A percentile compares a stretch with the other conserved stretches of the same genome.
Evolutionary conservation across 1,140 invertebrate species (phyloP).

Genomic region (Parasteatoda tepidariorum): DNA sequence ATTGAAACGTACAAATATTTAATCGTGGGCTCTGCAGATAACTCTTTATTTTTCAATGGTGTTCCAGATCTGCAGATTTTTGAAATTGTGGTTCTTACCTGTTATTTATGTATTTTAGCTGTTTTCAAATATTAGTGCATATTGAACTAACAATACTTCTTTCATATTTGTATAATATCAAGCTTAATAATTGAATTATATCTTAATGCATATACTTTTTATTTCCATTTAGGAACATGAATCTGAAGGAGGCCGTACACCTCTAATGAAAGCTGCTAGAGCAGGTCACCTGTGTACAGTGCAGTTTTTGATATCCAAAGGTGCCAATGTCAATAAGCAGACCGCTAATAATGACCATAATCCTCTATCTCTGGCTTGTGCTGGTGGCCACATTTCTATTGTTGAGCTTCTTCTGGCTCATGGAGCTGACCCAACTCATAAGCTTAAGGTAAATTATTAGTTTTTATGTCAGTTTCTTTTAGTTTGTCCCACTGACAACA

Average conservation of each 20-base stretch:
- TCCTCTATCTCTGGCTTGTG: conserved; percentile 95
- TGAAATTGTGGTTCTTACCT: no score
- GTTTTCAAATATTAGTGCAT: no score
- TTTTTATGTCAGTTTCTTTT: conserved; percentile 7
- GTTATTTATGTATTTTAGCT: no score
- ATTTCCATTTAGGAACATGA: conserved; percentile 80
- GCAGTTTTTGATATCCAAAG: conserved; percentile 92
- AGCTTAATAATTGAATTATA: no score
- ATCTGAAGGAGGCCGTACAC: conserved; percentile 93
- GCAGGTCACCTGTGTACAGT: conserved; percentile 99
- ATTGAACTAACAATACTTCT: no score
- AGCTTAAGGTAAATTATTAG: conserved; percentile 79
- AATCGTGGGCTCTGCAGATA: no score
- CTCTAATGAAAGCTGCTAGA: conserved; percentile 98
- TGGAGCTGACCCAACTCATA: conserved; percentile 94
- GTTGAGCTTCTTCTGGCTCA: conserved; percentile 90
- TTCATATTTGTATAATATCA: no score
- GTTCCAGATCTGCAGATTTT: no score
- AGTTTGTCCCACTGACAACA: not conserved
- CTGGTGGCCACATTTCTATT: conserved; percentile 91
- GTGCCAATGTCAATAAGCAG: conserved; percentile 91
- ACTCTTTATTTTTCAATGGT: no score
- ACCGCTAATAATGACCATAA: conserved; percentile 99
- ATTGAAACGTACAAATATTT: no score
- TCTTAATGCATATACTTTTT: no score